phyloP scores from a whole-genome alignment of 2,113 vertebrate species.

The Hippolais icterina region DNA sequence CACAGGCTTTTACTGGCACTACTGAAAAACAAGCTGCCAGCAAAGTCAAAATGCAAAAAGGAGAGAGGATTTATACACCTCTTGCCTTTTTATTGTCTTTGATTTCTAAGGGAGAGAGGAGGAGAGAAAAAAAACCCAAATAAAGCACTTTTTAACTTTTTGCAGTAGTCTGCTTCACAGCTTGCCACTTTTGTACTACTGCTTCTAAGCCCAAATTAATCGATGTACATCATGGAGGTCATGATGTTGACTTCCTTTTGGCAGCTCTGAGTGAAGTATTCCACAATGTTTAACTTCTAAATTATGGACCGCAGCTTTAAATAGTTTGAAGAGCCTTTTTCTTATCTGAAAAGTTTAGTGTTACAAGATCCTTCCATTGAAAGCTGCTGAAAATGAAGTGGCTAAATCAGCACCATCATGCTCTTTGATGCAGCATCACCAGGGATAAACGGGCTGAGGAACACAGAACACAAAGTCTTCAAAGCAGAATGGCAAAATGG shows the following conservation, averaged over 20 bases:
- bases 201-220: constrained; percentile 44
- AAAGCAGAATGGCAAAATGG: neutral
- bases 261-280: neutral
- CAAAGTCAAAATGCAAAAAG: constrained; percentile 28
- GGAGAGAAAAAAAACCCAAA: accelerated
- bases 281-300: neutral
- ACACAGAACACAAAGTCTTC: neutral
- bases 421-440: neutral
- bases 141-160: neutral
- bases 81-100: constrained; percentile 17
- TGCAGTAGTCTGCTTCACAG: neutral
- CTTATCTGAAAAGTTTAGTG: neutral
- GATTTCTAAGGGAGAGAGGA: neutral
- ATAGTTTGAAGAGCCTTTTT: neutral
- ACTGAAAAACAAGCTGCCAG: neutral
- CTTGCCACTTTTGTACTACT: neutral
- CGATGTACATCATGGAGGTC: neutral
- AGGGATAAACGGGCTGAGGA: neutral
- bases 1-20: neutral
- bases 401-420: neutral
- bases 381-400: constrained; percentile 25
- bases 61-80: neutral
- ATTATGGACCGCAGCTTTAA: neutral
- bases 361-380: neutral
- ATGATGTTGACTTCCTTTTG: neutral